Conservation (phyloP, 1,140 invertebrate species). For the Achatina immaculata region DNA sequence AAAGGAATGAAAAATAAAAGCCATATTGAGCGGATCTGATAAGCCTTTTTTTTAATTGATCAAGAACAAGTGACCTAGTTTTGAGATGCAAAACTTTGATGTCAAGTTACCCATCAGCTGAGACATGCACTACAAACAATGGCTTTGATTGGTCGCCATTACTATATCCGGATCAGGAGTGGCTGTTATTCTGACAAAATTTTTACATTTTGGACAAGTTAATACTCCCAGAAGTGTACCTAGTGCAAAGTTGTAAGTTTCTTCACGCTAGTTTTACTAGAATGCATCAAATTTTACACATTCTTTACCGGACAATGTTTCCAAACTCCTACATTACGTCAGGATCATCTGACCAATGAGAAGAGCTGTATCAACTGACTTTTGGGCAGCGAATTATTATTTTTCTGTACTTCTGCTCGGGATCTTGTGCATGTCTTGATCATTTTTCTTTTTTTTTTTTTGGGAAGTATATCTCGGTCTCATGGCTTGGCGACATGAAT, state of each 20-base stretch:
- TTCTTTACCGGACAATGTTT: background rate
- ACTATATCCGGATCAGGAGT: slow-evolving; percentile 6
- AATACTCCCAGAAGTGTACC: background rate
- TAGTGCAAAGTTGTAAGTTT: background rate
- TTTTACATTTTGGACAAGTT: background rate
- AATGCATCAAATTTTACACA: background rate
- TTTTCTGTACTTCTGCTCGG: slow-evolving; percentile 17
- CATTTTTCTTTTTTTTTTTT: background rate
- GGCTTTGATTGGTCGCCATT: background rate
- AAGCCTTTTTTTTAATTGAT: too few species aligned
- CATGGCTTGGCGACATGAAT: slow-evolving; percentile 34
- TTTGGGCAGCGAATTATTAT: slow-evolving; percentile 6
- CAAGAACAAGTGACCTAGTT: too few species aligned
- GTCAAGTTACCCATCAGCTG: slow-evolving; percentile 17
- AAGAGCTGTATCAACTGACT: background rate
- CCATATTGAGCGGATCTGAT: too few species aligned
- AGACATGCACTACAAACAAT: background rate
- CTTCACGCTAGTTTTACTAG: background rate
- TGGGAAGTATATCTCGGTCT: background rate
- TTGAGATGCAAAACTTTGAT: slow-evolving; percentile 27
- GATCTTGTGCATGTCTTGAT: background rate
- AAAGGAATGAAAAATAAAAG: too few species aligned
- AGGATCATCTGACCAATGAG: slow-evolving; percentile 4
- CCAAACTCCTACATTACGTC: slow-evolving; percentile 17
- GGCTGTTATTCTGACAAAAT: background rate